Evolutionary conservation across 2,888 invertebrate species (phyloP).

Genomic region (Elegia similella): DNA sequence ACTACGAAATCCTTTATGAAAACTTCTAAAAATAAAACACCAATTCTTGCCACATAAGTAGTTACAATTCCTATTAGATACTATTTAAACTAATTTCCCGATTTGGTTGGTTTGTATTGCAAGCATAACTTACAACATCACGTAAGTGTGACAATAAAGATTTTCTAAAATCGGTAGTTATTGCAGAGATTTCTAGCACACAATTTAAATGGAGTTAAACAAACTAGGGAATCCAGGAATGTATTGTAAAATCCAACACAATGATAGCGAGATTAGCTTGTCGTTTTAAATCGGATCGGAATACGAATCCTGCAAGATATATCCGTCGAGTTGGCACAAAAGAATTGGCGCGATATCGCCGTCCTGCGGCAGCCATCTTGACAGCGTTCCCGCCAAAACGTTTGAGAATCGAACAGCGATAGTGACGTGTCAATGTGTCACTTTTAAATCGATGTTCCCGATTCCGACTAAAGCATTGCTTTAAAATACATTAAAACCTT

Average conservation of each 20-base stretch:
- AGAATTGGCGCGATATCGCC: constrained; percentile 75
- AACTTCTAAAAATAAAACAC: too few species aligned
- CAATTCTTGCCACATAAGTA: too few species aligned
- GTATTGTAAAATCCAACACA: constrained; percentile 49
- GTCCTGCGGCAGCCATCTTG: constrained; percentile 63
- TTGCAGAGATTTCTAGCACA: not conserved
- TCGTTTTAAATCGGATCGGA: constrained; percentile 62
- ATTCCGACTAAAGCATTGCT: constrained; percentile 1
- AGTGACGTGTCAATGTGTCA: constrained; percentile 50
- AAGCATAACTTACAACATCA: too few species aligned
- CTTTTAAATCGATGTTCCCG: constrained; percentile 36
- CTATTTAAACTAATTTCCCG: too few species aligned
- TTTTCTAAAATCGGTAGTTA: not conserved
- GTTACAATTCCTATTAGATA: too few species aligned
- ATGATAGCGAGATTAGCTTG: constrained; percentile 66
- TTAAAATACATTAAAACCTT: too few species aligned
- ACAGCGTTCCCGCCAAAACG: constrained; percentile 60
- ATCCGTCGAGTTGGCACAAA: constrained; percentile 64
- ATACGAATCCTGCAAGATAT: constrained; percentile 62
- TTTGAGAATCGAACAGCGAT: constrained; percentile 66
- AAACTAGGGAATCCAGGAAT: constrained; percentile 1
- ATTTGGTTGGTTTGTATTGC: too few species aligned
- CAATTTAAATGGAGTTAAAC: constrained; percentile 1
- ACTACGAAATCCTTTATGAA: too few species aligned
- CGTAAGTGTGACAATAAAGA: too few species aligned